Conservation (phyloP, 2,888 invertebrate species). For the Polydrusus tereticollis region DNA sequence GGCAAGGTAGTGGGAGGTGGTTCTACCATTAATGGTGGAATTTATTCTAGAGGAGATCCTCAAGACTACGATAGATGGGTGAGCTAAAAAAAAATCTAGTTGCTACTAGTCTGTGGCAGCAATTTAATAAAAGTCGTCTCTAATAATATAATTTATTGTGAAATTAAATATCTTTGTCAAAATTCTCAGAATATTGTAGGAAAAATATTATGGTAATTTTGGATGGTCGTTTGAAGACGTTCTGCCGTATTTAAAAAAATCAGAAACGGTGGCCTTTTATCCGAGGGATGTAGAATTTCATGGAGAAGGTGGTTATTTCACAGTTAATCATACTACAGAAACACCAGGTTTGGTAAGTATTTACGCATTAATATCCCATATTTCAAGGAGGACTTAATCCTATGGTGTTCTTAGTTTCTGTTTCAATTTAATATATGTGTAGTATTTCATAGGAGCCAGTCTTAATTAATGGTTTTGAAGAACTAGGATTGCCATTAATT, state of each 20-base stretch:
- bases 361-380: too few relatives aligned
- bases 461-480: conserved; percentile 68
- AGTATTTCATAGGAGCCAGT: background rate
- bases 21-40: conserved; percentile 13
- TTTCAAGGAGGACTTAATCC: too few relatives aligned
- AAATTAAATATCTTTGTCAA: background rate
- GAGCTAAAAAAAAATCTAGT: too few relatives aligned
- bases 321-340: background rate
- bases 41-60: conserved; percentile 8
- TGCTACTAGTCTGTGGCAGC: background rate
- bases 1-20: conserved; percentile 9
- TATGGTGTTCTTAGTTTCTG: too few relatives aligned
- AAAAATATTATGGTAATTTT: conserved; percentile 5
- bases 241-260: conserved; percentile 66
- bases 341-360: conserved; percentile 65
- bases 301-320: conserved; percentile 18
- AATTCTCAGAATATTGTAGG: conserved; percentile 14
- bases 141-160: background rate
- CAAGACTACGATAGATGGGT: conserved; percentile 18
- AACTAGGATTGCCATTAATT: conserved; percentile 67
- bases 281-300: conserved; percentile 12
- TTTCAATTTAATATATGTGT: too few relatives aligned
- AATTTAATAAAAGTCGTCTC: too few relatives aligned
- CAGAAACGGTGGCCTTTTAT: conserved; percentile 20
- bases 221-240: conserved; percentile 53